These are phyloP conservation scores for Peromyscus californicus DNA, from an alignment of 2,113 vertebrate species.

Conservation along the genomic window DNA sequence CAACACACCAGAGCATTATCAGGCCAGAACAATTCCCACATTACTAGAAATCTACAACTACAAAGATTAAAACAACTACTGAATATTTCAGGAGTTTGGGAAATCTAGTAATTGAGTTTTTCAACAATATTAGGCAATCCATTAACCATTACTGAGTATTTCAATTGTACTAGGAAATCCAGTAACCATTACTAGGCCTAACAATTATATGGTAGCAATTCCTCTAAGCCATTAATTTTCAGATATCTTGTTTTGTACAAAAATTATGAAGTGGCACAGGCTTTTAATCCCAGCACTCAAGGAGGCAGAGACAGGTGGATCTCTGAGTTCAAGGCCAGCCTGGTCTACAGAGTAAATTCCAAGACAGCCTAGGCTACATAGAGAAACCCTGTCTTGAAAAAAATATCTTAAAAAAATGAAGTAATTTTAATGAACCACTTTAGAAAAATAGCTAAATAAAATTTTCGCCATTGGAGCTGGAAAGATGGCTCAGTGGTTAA, in stretches of 20 bases:
- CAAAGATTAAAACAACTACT: conserved; percentile 10
- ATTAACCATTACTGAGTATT: neutral
- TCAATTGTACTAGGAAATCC: neutral
- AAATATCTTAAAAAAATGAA: neutral
- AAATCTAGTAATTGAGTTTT: neutral
- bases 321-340: neutral
- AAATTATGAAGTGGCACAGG: neutral
- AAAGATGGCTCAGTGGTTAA: neutral
- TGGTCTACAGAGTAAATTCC: neutral
- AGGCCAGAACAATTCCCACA: neutral
- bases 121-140: neutral
- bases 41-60: neutral
- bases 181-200: neutral
- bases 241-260: conserved; percentile 37
- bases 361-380: neutral
- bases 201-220: conserved; percentile 20
- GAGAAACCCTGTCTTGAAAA: neutral
- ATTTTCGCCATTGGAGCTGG: neutral
- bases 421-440: neutral
- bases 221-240: neutral
- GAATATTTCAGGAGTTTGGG: neutral
- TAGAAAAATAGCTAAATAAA: conserved; percentile 3
- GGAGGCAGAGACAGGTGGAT: neutral
- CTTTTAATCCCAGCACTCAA: neutral
- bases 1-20: neutral